Base-by-base conservation (phyloP, 2,888 invertebrate genomes). In the Spilarctia lutea region DNA sequence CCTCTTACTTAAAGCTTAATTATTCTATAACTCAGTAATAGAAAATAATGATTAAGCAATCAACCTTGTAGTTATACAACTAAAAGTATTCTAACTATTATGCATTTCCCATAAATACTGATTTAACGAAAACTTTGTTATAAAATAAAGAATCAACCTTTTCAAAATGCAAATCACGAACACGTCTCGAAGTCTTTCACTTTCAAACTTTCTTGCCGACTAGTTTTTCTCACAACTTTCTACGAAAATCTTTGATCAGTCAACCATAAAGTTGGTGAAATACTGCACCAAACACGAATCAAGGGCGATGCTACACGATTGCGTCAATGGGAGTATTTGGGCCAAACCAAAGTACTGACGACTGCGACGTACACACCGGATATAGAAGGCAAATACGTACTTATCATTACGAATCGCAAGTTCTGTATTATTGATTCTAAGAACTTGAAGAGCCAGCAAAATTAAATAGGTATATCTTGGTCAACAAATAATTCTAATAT, bases 241-340 rank as follows among this genome's bases (percentile, higher is more conserved):
- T 71, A 83, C n/a, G 60, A 68, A 67, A 45, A 72, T 56, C 20
- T 68, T 73, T 71, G 68, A 75, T 71, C 69, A 73, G 33, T 65
- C 35, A 42, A 65, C 71, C 74, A 68, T 77, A 76, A 77, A 77
- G 24, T 71, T 74, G 11, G 70, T 78, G 73, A 81, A 78, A 75
- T 79, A 79, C 27, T 79, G 83, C 77, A 78, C 56, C 65, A 35
- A 68, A 45, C 73, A 42, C 33, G 52, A 65, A 65, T 74, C 81
- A 83, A 85, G 78, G 85, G 83, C 81, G 73, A 78, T 76, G 67
- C 68, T 69, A 33, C 72, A 66, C 45, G 74, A 78, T 85, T 83
- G 72, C 83, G 85, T 81, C 83, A 83, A 74, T 77, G 60, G 67
- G 27, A 77, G 77, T 77, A 82, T 79, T 79, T 83, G 80, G 81